A percentile compares a stretch with the other conserved stretches of the same genome.
These are phyloP conservation scores for Onychomys torridus DNA, from an alignment of 2,797 vertebrate species.

Conservation along the genomic window DNA sequence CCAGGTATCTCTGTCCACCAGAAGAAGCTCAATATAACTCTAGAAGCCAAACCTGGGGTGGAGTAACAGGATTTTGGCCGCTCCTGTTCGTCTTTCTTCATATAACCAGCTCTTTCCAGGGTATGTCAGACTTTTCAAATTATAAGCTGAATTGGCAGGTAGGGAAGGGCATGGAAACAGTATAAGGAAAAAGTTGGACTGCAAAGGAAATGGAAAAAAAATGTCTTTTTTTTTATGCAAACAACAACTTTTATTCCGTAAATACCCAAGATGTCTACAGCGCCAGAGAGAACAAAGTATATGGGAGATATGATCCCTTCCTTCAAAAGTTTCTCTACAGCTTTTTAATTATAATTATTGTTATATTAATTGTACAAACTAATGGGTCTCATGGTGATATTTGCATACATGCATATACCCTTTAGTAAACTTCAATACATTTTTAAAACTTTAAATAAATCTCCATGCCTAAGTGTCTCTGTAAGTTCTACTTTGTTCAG, in stretches of 20 bases:
- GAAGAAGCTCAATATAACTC: not conserved
- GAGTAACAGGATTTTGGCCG: not conserved
- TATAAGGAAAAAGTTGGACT: not conserved
- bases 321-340: not conserved
- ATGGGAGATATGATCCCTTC: not conserved
- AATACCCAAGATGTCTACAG: not conserved
- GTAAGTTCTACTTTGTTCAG: not conserved
- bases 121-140: not conserved
- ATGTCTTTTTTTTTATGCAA: too few species aligned
- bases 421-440: not conserved
- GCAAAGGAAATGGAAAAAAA: conserved; percentile 6
- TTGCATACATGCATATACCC: too few species aligned
- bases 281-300: not conserved
- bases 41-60: not conserved
- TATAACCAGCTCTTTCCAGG: not conserved
- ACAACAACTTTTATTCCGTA: not conserved
- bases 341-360: not conserved
- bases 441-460: not conserved
- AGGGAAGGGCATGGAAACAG: not conserved
- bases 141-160: not conserved
- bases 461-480: not conserved
- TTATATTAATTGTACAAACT: not conserved
- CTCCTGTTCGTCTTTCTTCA: not conserved
- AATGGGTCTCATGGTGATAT: too few species aligned
- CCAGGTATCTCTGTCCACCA: not conserved